Evolutionary conservation across 2,888 invertebrate genomes (phyloP).

Genomic region (Orthosia cruda): DNA sequence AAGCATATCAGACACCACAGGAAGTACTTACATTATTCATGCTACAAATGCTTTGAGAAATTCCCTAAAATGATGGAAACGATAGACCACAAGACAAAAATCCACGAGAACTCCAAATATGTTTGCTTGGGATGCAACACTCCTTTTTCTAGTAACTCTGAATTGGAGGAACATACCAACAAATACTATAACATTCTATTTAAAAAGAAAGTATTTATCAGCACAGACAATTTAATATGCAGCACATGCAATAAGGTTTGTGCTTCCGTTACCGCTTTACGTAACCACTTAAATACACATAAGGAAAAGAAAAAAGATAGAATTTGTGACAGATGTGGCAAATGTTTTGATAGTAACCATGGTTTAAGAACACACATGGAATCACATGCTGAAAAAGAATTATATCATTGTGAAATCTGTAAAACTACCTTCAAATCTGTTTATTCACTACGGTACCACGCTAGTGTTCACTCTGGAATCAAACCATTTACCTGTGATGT

Average conservation of each 20-base stretch:
- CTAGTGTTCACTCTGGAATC: slow-evolving; percentile 74
- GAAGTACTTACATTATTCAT: slow-evolving; percentile 90
- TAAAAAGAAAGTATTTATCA: slow-evolving; percentile 72
- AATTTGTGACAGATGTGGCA: slow-evolving; percentile 84
- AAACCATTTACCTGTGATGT: slow-evolving; percentile 80
- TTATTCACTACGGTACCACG: slow-evolving; percentile 78
- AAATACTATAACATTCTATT: slow-evolving; percentile 72
- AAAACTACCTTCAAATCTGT: slow-evolving; percentile 76
- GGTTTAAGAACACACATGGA: slow-evolving; percentile 77
- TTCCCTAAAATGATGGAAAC: slow-evolving; percentile 71
- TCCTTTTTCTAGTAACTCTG: slow-evolving; percentile 71
- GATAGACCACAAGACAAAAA: slow-evolving; percentile 67
- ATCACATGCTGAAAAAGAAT: slow-evolving; percentile 77
- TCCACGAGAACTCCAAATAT: slow-evolving; percentile 70
- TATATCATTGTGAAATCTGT: slow-evolving; percentile 83
- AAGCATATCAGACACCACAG: slow-evolving; percentile 92
- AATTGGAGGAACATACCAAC: slow-evolving; percentile 75
- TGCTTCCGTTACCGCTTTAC: slow-evolving; percentile 79
- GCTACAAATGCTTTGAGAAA: slow-evolving; percentile 78
- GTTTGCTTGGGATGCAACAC: slow-evolving; percentile 81
- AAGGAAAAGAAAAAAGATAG: slow-evolving; percentile 82
- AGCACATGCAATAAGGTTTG: slow-evolving; percentile 82
- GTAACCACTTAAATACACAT: slow-evolving; percentile 91
- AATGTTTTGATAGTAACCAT: slow-evolving; percentile 77
- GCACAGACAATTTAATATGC: slow-evolving; percentile 75